A percentile compares a stretch with the other conserved stretches of the same genome.
Evolutionary conservation across 2,113 vertebrate species (phyloP).

Genomic region (Miniopterus natalensis): DNA sequence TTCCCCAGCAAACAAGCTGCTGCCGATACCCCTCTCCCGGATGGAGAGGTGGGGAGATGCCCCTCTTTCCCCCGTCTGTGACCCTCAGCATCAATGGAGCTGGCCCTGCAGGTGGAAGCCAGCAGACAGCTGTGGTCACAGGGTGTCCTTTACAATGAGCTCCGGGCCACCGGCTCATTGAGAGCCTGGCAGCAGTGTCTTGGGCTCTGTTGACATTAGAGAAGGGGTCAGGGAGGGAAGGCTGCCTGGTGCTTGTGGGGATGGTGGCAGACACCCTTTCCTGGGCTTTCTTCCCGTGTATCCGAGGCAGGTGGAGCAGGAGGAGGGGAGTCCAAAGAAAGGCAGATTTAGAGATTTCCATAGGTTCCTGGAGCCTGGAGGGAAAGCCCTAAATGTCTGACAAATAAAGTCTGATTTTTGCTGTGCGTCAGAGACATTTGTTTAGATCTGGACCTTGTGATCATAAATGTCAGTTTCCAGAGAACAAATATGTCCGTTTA

Average conservation of each 20-base stretch:
- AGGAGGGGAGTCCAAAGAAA: neutral
- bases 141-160: neutral
- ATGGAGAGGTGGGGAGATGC: neutral
- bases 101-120: neutral
- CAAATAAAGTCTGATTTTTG: conserved; percentile 1
- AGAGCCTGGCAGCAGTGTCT: neutral
- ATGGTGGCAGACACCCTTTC: too few relatives aligned
- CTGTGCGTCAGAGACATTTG: neutral
- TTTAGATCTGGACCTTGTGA: neutral
- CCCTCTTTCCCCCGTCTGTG: neutral
- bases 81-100: neutral
- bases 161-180: neutral
- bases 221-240: neutral
- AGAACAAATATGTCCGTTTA: conserved; percentile 28
- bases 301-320: too few relatives aligned
- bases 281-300: neutral
- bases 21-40: accelerated
- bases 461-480: conserved; percentile 9
- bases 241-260: neutral
- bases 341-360: neutral
- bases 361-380: neutral
- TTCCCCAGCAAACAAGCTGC: neutral
- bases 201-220: neutral
- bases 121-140: neutral
- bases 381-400: conserved; percentile 11